Evolutionary conservation across 1,140 invertebrate species (phyloP), one percentile per base, ranked within the genome.

Genomic region (Acromyrmex heyeri): DNA sequence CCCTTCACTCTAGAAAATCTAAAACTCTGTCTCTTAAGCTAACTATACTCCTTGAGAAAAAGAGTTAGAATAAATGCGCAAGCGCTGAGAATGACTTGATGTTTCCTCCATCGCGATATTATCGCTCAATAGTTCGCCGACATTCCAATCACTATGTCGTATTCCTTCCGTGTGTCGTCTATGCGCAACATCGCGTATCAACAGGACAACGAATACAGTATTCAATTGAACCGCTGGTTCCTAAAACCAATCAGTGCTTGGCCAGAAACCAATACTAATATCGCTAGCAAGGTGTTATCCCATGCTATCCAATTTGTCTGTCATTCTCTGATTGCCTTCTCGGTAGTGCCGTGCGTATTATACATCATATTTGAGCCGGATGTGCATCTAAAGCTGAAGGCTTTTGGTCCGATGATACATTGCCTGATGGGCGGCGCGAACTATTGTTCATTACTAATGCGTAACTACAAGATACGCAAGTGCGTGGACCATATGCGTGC

Each of bases 351-450:
- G 0, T 81, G 75, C 34, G 14, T 6, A 1, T 3, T 89, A 27
- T 89, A 61, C 16, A 87, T 90, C 0, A 86, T 93, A 18, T 77
- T 91, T 14, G 91, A 92, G 2, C 79, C 86, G n/a, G 83, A 88
- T 55, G 55, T 85, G 2, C 38, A 86, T 16, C 59, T 87, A 0
- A 91, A 85, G 24, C 72, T 94, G 38, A 93, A 93, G 24, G 82
- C 92, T 0, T 90, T 91, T 5, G 93, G 93, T 7, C 91, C 93
- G 0, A 83, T 93, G 85, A 93, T 91, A 44, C 93, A 93, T 44
- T 90, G 88, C 77, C 1, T 93, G 10, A 94, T 94, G 91, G 89
- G 90, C 2, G 91, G 92, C 7, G 7, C 89, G 14, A 94, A 94
- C 50, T 94, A 94, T 14, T 91, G 79, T 7, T 92, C 77, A 4